Conservation (phyloP, 2,888 invertebrate species). For the Nesidiocoris tenuis region DNA sequence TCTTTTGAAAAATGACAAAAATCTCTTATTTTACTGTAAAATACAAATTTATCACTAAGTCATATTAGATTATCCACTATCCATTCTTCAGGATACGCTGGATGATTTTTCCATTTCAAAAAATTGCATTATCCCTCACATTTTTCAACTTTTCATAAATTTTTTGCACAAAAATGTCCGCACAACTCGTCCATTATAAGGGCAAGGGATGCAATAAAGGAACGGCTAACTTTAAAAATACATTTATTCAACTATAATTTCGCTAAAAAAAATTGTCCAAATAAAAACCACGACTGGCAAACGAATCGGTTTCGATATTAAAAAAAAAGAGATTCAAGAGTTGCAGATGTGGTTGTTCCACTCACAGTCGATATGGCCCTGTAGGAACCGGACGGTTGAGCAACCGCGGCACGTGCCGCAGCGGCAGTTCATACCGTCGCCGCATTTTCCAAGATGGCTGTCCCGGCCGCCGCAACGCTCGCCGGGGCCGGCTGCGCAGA, state of each 20-base stretch:
- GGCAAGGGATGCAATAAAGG: not conserved
- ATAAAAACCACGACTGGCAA: not conserved
- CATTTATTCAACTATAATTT: conserved; percentile 16
- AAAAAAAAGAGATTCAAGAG: conserved; percentile 1
- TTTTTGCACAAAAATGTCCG: no score
- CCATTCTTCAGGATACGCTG: no score
- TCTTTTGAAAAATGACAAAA: no score
- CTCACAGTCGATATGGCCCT: conserved; percentile 43
- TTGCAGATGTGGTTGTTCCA: conserved; percentile 38
- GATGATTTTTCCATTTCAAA: no score
- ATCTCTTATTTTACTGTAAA: no score
- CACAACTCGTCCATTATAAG: no score
- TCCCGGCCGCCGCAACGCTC: conserved; percentile 42
- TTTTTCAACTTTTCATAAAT: no score
- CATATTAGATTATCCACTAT: no score
- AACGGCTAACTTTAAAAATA: conserved; percentile 3
- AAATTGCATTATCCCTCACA: no score
- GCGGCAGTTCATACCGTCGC: conserved; percentile 43
- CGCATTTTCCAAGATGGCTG: conserved; percentile 43
- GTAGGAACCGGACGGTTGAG: conserved; percentile 24
- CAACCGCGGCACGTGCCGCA: conserved; percentile 45
- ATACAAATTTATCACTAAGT: no score
- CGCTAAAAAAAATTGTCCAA: not conserved
- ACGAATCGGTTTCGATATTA: not conserved
- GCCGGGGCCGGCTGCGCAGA: conserved; percentile 42